Percentiles rank a stretch among this genome's conserved stretches.
Conservation (phyloP, 23 tunicate species). For the Phallusia fumigata region DNA sequence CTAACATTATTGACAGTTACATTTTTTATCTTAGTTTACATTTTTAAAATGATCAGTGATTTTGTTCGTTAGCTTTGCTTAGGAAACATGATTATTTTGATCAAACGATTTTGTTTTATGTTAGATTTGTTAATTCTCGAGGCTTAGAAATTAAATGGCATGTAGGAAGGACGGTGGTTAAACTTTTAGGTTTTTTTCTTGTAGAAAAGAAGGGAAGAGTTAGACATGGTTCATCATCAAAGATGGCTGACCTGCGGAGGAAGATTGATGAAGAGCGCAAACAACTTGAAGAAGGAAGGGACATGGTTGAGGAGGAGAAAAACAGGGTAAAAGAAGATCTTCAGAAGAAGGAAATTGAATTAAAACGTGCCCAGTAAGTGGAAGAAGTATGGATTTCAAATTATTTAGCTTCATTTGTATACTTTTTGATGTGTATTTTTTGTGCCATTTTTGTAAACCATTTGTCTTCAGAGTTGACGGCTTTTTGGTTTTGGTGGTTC, state of each 20-base stretch:
- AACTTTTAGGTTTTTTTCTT: not conserved
- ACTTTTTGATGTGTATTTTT: not conserved
- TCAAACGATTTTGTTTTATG: not conserved
- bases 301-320: constrained; percentile 93
- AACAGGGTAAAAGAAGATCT: constrained; percentile 69
- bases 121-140: not conserved
- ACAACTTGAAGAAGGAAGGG: constrained; percentile 77
- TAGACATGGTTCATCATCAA: constrained; percentile 37
- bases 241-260: constrained; percentile 68
- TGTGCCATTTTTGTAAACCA: not conserved
- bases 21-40: too few relatives aligned
- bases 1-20: too few relatives aligned
- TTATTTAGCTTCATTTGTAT: not conserved
- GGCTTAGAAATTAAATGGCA: too few relatives aligned
- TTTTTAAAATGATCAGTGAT: too few relatives aligned
- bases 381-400: not conserved
- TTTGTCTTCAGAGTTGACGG: too few relatives aligned
- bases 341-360: constrained; percentile 65
- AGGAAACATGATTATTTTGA: too few relatives aligned
- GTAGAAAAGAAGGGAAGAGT: constrained; percentile 9
- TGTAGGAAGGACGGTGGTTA: not conserved
- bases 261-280: constrained; percentile 75
- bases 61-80: not conserved
- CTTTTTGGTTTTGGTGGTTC: too few relatives aligned
- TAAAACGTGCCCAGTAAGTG: constrained; percentile 59